Evolutionary conservation across 2,113 vertebrate genomes (phyloP).

Genomic region (Dromaius novaehollandiae): DNA sequence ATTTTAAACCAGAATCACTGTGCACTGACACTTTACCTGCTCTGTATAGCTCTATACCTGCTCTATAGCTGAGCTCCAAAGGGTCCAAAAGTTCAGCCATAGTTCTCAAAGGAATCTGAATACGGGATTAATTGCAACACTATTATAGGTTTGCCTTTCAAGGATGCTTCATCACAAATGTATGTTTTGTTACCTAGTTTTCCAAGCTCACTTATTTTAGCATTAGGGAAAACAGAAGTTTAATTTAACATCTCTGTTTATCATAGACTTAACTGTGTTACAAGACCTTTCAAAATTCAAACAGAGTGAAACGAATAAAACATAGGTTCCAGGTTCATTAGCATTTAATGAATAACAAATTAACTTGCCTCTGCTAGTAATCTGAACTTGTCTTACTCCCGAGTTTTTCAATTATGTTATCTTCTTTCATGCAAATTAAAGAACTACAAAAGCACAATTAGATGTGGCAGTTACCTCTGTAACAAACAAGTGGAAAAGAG

Average conservation of each 20-base stretch:
- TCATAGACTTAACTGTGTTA: slow-evolving; percentile 55
- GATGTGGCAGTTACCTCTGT: slow-evolving; percentile 62
- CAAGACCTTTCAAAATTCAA: slow-evolving; percentile 72
- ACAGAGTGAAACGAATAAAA: slow-evolving; percentile 75
- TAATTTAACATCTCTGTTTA: slow-evolving; percentile 68
- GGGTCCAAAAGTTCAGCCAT: background rate
- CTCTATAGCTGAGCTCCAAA: background rate
- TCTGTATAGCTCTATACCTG: background rate
- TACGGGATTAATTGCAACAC: background rate
- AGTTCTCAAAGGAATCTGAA: background rate
- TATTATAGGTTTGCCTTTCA: background rate
- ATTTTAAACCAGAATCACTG: background rate
- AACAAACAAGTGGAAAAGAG: slow-evolving; percentile 61
- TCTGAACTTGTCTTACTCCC: slow-evolving; percentile 74
- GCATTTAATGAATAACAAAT: slow-evolving; percentile 82
- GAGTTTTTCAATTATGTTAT: slow-evolving; percentile 76
- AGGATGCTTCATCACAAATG: background rate
- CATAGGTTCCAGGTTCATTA: slow-evolving; percentile 72
- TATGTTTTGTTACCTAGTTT: background rate
- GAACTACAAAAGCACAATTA: slow-evolving; percentile 74
- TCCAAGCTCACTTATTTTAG: slow-evolving; percentile 30
- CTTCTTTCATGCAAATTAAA: slow-evolving; percentile 78
- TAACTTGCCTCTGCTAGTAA: slow-evolving; percentile 67
- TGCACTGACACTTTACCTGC: background rate
- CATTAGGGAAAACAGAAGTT: slow-evolving; percentile 32